Conservation (phyloP, 2,113 vertebrate species). For the Tragelaphus scriptus region DNA sequence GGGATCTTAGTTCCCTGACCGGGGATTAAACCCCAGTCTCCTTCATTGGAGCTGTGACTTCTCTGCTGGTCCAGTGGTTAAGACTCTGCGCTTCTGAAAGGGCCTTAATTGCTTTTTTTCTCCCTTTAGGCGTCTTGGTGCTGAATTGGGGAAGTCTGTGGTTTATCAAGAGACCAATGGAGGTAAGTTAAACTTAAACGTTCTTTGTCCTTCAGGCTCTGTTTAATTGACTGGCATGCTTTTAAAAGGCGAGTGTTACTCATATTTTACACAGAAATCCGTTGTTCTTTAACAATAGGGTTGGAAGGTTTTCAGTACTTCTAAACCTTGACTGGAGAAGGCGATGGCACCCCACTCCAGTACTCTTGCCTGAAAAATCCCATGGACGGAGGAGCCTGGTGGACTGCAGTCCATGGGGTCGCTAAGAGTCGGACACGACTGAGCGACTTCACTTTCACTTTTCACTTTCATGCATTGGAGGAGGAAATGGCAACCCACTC, state of each 20-base stretch:
- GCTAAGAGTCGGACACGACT: too few relatives aligned
- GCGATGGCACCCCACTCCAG: too few relatives aligned
- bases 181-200: constrained; percentile 80
- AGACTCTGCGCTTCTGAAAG: not conserved
- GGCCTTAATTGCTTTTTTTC: not conserved
- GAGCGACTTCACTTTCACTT: too few relatives aligned
- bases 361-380: too few relatives aligned
- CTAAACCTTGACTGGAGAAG: not conserved
- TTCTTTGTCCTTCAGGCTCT: not conserved
- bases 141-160: constrained; percentile 95
- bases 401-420: too few relatives aligned
- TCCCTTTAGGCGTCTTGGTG: constrained; percentile 88
- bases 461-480: too few relatives aligned
- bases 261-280: not conserved
- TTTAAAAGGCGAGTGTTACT: not conserved
- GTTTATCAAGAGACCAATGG: constrained; percentile 97
- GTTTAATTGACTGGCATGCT: not conserved
- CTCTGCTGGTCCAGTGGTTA: not conserved
- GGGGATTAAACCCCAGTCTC: not conserved
- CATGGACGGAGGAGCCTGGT: too few relatives aligned
- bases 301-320: rapidly evolving
- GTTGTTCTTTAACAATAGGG: not conserved
- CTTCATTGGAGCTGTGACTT: not conserved
- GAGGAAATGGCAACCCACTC: too few relatives aligned
- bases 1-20: not conserved